Evolutionary conservation across 2,888 invertebrate species (phyloP).

Genomic region (Cybosia mesomella): DNA sequence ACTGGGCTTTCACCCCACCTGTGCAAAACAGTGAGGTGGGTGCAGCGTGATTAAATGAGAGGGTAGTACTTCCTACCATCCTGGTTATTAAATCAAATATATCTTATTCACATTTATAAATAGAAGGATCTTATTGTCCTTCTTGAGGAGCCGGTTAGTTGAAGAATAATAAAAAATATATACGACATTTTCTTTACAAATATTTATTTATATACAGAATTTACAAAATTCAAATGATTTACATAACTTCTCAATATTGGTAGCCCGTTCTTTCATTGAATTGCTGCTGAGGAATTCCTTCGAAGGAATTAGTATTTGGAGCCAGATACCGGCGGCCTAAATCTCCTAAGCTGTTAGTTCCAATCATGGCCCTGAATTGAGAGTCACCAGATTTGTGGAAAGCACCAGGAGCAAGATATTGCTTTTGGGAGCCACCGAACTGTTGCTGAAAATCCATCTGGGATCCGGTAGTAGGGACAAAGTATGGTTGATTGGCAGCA

Average conservation of each 20-base stretch:
- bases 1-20: too few species aligned
- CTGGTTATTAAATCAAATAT: too few species aligned
- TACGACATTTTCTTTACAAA: constrained; percentile 32
- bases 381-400: not conserved
- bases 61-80: too few species aligned
- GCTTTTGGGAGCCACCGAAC: constrained; percentile 16
- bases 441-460: not conserved
- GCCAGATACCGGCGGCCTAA: not conserved
- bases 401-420: constrained; percentile 70
- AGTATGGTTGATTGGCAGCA: constrained; percentile 1
- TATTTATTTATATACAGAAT: constrained; percentile 51
- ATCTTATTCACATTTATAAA: not conserved
- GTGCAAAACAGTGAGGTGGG: too few species aligned
- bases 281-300: constrained; percentile 65
- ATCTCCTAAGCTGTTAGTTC: not conserved
- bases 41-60: too few species aligned
- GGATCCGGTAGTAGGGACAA: not conserved
- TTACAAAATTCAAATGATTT: constrained; percentile 45
- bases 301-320: not conserved
- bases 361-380: not conserved
- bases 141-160: not conserved
- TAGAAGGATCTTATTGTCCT: not conserved
- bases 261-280: constrained; percentile 81
- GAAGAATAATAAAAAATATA: not conserved
- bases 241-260: constrained; percentile 63